Percentiles rank a stretch among this genome's conserved stretches.
Conservation (phyloP, 2,797 vertebrate species). For the Emys orbicularis region DNA sequence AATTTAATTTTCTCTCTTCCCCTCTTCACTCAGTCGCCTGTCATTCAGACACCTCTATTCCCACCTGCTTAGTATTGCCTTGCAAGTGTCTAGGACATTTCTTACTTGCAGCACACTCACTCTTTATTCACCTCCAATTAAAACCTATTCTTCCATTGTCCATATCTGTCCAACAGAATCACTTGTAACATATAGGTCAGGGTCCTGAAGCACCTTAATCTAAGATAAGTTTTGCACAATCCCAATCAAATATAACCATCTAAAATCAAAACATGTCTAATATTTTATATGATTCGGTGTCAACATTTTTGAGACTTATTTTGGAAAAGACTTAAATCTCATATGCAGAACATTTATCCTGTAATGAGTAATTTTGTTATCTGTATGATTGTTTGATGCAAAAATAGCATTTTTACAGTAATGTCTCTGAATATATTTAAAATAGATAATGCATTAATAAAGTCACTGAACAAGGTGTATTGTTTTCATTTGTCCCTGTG, state of each 20-base stretch:
- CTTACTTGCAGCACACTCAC: background rate
- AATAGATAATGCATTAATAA: background rate
- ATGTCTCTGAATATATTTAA: background rate
- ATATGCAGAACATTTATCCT: background rate
- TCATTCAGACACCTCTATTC: background rate
- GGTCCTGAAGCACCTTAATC: background rate
- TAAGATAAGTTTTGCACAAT: background rate
- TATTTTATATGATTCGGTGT: background rate
- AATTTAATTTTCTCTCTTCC: conserved; percentile 17
- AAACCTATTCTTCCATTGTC: background rate
- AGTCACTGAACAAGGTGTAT: background rate
- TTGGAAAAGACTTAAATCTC: background rate
- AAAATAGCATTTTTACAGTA: background rate
- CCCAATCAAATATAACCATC: background rate
- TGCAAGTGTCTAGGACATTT: background rate
- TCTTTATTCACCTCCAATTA: background rate
- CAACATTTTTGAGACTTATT: background rate
- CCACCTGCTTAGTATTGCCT: conserved; percentile 29
- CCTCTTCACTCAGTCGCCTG: conserved; percentile 28
- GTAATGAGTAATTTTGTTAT: background rate
- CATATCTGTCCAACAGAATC: background rate
- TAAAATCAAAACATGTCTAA: background rate
- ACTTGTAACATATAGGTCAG: background rate
- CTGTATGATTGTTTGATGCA: background rate
- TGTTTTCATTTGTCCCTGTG: background rate